phyloP scores from a whole-genome alignment of 2,113 vertebrate species.

The Chunga burmeisteri region DNA sequence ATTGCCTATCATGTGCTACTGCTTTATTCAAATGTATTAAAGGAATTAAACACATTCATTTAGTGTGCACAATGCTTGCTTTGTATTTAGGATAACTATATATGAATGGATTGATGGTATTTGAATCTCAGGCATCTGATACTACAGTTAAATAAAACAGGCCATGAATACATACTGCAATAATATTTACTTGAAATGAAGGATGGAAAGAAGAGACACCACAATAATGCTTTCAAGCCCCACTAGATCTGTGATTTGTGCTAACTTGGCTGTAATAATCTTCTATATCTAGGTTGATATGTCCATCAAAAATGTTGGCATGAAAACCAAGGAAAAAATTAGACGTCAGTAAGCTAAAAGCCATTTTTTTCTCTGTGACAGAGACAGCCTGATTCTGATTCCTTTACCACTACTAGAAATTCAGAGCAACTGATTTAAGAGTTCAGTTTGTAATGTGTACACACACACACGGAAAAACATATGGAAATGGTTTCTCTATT shows the following conservation, averaged over 20 bases:
- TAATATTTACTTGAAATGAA: slow-evolving; percentile 29
- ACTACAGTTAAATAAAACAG: slow-evolving; percentile 19
- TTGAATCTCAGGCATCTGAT: slow-evolving; percentile 16
- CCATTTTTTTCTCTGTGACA: neutral
- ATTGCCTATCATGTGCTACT: neutral
- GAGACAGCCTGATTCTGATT: neutral
- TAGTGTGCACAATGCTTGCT: neutral
- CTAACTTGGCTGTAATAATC: neutral
- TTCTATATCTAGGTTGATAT: neutral
- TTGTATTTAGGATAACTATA: slow-evolving; percentile 13
- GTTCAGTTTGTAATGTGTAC: slow-evolving; percentile 2
- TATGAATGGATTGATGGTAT: neutral
- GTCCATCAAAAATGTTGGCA: neutral
- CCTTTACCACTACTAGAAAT: neutral
- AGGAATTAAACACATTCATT: slow-evolving; percentile 16
- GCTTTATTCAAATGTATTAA: neutral
- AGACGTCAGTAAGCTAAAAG: neutral
- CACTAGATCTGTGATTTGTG: neutral
- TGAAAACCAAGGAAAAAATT: neutral
- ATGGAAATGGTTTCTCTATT: slow-evolving; percentile 24
- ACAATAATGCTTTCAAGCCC: slow-evolving; percentile 21
- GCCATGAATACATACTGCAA: slow-evolving; percentile 18
- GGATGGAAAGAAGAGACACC: neutral
- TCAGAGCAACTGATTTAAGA: neutral
- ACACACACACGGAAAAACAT: slow-evolving; percentile 19